Evolutionary conservation across 2,113 vertebrate genomes (phyloP), one percentile per base, ranked within the genome.

Genomic region (Drymodes brunneopygia): DNA sequence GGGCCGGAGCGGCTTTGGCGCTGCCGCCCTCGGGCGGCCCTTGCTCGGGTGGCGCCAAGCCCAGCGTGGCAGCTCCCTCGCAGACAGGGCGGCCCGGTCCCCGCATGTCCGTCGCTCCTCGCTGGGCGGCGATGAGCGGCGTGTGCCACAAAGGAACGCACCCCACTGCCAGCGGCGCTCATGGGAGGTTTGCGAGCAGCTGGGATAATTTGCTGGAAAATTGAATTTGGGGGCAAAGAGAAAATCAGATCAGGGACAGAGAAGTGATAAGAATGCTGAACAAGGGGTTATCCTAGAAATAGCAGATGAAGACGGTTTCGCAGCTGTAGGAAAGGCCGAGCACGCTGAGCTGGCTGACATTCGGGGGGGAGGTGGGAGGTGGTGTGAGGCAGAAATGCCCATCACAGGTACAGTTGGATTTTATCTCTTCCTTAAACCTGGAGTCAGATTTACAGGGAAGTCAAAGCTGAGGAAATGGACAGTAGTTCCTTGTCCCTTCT

Each of bases 221-320:
- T 74, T 84, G 91, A 56, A 74, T 96, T 74, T 11, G 12, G 44
- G 73, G 73, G 60, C 78, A 70, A 51, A 72, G 78, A 61, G 64
- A 85, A 95, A 77, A 96, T 89, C 81, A 87, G 24, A 94, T 69
- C 72, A 44, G 70, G 21, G 62, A 61, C 4, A 72, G 58, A 74
- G 90, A 60, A 95, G 73, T 47, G 81, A 48, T 73, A 86, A 88
- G 93, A 88, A 95, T 82, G 72, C 85, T 77, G 86, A 92, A 80
- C 67, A 61, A 81, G 71, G 70, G 27, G 25, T 87, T 73, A 70
- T 75, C 66, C 9, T 58, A 53, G 75, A 64, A 82, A 24, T 35
- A 56, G 10, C 66, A 53, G 74, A 38, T 56, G 72, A 80, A 82
- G 93, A 54, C 10, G 3, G 70, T 22, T 92, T 94, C 4, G 23